Percentiles rank a stretch among this genome's conserved stretches.
Conservation (phyloP, 2,888 invertebrate species). For the Ophioninae sp. region DNA sequence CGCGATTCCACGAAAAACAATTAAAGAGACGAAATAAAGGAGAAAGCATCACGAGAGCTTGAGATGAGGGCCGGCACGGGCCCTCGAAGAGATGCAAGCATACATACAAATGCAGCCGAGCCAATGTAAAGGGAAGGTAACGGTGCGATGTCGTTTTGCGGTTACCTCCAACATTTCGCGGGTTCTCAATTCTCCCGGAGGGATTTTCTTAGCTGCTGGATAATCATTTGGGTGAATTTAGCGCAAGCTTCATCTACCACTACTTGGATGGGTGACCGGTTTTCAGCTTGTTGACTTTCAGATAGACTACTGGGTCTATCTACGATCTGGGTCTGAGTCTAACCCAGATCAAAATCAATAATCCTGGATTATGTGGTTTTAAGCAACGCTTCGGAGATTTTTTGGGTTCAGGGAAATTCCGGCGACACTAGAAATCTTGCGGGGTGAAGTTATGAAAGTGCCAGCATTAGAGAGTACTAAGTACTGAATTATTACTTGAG, state of each 20-base stretch:
- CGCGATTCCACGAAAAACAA: slow-evolving; percentile 60
- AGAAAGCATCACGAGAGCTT: slow-evolving; percentile 43
- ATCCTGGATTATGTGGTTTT: too few relatives aligned
- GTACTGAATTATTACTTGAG: too few relatives aligned
- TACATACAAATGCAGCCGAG: neutral
- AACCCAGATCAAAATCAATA: too few relatives aligned
- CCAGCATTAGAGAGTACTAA: too few relatives aligned
- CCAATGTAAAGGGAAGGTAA: slow-evolving; percentile 38
- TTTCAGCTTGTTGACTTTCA: neutral
- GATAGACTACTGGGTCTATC: neutral
- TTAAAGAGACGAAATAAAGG: slow-evolving; percentile 58
- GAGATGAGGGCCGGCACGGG: slow-evolving; percentile 11
- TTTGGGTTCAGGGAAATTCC: too few relatives aligned
- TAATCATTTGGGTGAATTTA: neutral
- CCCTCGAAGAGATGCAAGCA: slow-evolving; percentile 22
- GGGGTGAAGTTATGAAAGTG: too few relatives aligned
- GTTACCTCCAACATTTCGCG: slow-evolving; percentile 48
- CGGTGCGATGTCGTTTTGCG: slow-evolving; percentile 49
- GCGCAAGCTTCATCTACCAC: neutral
- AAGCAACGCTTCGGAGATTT: too few relatives aligned
- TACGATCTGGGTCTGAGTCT: too few relatives aligned
- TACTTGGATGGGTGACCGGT: neutral
- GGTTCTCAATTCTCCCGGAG: slow-evolving; percentile 53
- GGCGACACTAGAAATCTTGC: too few relatives aligned
- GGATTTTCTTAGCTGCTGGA: neutral